Conservation (phyloP, 2,797 vertebrate species). For the Gymnopithys bicolor region DNA sequence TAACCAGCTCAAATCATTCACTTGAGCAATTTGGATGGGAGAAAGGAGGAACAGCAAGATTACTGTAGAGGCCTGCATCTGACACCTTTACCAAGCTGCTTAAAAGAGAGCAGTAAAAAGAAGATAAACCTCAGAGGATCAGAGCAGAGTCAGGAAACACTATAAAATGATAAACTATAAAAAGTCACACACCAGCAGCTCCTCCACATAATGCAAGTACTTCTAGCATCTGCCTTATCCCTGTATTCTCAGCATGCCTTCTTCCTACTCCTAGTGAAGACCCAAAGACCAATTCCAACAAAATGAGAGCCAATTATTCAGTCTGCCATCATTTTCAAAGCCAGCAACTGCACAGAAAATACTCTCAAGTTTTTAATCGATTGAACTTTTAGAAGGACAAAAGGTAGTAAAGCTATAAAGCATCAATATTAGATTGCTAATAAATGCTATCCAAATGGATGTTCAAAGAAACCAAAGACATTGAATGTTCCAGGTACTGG, state of each 20-base stretch:
- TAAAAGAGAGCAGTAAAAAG: not conserved
- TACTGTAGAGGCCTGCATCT: not conserved
- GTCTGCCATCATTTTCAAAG: not conserved
- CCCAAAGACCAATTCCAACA: not conserved
- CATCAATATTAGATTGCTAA: slow-evolving; percentile 46
- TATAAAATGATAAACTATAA: not conserved
- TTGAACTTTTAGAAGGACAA: slow-evolving; percentile 38
- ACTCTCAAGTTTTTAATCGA: slow-evolving; percentile 33
- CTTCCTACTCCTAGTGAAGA: not conserved
- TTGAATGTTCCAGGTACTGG: slow-evolving; percentile 33
- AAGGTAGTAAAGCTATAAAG: slow-evolving; percentile 38
- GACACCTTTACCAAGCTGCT: slow-evolving; percentile 12
- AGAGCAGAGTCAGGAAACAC: not conserved
- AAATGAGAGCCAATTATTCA: not conserved
- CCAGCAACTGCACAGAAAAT: slow-evolving; percentile 1
- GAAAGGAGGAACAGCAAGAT: not conserved
- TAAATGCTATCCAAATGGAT: slow-evolving; percentile 39
- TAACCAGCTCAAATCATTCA: not conserved
- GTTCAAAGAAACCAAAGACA: slow-evolving; percentile 32
- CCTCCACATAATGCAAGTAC: not conserved
- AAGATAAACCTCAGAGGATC: not conserved
- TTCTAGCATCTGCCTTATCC: not conserved
- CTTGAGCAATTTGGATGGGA: not conserved
- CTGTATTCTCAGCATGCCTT: not conserved
- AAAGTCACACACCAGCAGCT: not conserved